Evolutionary conservation across 2,888 invertebrate genomes (phyloP), one percentile per base, ranked within the genome.

Genomic region (Julus scandinavius): DNA sequence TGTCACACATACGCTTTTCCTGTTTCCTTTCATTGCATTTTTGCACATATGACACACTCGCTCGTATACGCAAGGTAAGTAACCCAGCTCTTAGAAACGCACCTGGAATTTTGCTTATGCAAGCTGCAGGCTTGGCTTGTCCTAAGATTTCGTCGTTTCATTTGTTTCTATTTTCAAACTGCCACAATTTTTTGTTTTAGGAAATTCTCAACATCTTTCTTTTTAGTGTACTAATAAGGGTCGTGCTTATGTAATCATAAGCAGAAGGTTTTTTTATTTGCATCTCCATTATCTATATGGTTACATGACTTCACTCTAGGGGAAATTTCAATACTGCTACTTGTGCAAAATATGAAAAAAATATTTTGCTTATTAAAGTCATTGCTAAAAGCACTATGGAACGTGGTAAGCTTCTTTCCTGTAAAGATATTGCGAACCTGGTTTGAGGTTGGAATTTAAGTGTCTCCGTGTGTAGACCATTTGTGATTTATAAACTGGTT

Each of bases 1-100:
- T 83, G 83, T 83, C 83, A 83, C 83, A 83, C 40, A 83, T 40
- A 83, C 83, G 40, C 83, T 83, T 83, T 83, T 83, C 83, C 83
- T 83, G 83, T 83, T 83, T 83, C 83, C 40, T 83, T 83, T 83
- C 83, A 83, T 83, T 38, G 40, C 29, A 83, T 29, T 83, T 83
- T 83, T 83, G 29, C 83, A 83, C 38, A 83, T 83, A 83, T 83
- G 83, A 83, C 83, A 83, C 83, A 83, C 40, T 17, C 83, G 2
- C 80, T 29, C 38, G 38, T 17, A 29, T 29, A 29, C 38, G 80
- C 38, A 29, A 83, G 29, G 40, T 83, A 83, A 29, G 40, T 29
- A 83, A 83, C 38, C 29, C 83, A 83, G 20, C 38, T 29, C 17
- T 15, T 11, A 38, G 83, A 54, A 83, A 83, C 83, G 6, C 83